A percentile compares a stretch with the other conserved stretches of the same genome.
Conservation (phyloP, 2,888 invertebrate species). For the Lapara coniferarum region DNA sequence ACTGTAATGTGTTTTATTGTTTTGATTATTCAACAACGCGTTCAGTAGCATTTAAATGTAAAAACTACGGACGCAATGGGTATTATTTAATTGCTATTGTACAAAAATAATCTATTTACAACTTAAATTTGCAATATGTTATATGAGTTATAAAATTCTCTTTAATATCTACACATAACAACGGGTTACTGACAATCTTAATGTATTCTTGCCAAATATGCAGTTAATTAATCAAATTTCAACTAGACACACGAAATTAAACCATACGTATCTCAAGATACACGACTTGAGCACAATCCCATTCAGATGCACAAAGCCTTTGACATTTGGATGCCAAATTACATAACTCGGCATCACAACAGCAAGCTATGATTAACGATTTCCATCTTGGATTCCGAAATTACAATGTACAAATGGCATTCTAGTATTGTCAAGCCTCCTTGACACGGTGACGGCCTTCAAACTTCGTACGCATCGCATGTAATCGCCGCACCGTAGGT, state of each 20-base stretch:
- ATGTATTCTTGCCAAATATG: too few species aligned
- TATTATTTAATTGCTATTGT: background rate
- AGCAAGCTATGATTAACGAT: constrained; percentile 19
- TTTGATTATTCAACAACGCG: constrained; percentile 19
- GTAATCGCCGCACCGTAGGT: background rate
- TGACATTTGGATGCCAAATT: constrained; percentile 3
- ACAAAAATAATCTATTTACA: background rate
- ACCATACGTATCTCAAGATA: background rate
- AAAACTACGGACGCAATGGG: background rate
- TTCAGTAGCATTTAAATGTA: background rate
- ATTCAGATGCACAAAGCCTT: background rate
- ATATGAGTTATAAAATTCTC: background rate
- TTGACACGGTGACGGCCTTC: constrained; percentile 20
- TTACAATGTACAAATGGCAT: constrained; percentile 18
- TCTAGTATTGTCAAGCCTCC: constrained; percentile 18
- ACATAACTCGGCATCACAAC: background rate
- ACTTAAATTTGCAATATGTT: background rate
- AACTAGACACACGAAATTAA: background rate
- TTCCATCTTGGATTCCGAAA: constrained; percentile 16
- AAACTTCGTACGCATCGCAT: constrained; percentile 27
- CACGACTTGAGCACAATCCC: background rate
- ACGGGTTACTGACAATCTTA: too few species aligned
- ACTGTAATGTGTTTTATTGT: background rate
- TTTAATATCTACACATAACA: background rate
- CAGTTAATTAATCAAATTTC: too few species aligned